A percentile compares a stretch with the other conserved stretches of the same genome.
These are phyloP conservation scores for Agrenia bidenticulata DNA, from an alignment of 2,888 invertebrate species.

Conservation along the genomic window DNA sequence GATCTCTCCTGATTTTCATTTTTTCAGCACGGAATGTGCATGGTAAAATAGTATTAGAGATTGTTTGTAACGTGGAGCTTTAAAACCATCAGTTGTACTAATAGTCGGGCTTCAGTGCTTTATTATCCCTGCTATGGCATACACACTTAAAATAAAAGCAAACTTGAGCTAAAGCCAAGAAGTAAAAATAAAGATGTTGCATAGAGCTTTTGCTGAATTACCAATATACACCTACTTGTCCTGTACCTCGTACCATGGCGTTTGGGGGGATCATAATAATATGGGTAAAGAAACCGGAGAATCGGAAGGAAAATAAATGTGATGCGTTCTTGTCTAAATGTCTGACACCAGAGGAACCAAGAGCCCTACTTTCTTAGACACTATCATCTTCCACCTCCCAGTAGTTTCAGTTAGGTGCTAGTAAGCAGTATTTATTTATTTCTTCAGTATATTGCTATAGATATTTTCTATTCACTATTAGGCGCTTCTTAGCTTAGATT, in stretches of 20 bases:
- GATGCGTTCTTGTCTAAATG: slow-evolving; percentile 12
- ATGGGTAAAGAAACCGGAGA: slow-evolving; percentile 4
- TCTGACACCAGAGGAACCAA: slow-evolving; percentile 14
- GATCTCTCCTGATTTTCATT: too few species aligned
- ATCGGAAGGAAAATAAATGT: not conserved
- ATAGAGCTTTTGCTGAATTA: slow-evolving; percentile 3
- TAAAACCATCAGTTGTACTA: too few species aligned
- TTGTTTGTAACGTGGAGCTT: too few species aligned
- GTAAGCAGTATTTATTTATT: slow-evolving; percentile 1
- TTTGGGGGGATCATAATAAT: not conserved
- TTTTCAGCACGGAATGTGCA: too few species aligned
- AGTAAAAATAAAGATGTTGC: slow-evolving; percentile 48
- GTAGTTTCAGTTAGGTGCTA: slow-evolving; percentile 12
- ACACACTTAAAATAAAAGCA: slow-evolving; percentile 37
- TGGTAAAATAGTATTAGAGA: too few species aligned
- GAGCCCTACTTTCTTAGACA: slow-evolving; percentile 13
- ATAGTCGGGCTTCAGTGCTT: too few species aligned
- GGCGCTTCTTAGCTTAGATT: slow-evolving; percentile 22
- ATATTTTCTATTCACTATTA: slow-evolving; percentile 26
- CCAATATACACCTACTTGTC: not conserved
- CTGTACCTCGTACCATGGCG: too few species aligned
- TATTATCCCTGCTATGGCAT: too few species aligned
- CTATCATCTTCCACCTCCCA: slow-evolving; percentile 18
- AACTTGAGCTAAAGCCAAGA: slow-evolving; percentile 38
- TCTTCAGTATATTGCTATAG: slow-evolving; percentile 17